A percentile compares a stretch with the other conserved stretches of the same genome.
Evolutionary conservation across 2,797 vertebrate species (phyloP).

Genomic region (Acanthurus lineatus): DNA sequence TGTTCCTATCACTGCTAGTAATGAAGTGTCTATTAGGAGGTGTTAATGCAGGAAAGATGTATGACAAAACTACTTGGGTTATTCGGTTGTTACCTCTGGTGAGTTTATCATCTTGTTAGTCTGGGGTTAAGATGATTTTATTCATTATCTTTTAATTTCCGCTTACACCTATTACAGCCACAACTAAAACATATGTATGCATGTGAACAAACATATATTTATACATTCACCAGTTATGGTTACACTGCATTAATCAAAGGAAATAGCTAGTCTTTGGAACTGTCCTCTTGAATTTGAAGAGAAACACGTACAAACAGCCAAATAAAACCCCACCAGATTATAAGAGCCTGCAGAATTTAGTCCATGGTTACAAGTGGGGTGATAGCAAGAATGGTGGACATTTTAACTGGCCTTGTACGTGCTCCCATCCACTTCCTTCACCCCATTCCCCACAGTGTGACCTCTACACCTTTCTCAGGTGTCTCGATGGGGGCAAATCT

Average conservation of each 20-base stretch:
- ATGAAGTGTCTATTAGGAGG: background rate
- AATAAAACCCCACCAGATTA: background rate
- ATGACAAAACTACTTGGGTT: background rate
- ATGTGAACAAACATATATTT: too few relatives aligned
- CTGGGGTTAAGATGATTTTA: background rate
- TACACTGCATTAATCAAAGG: background rate
- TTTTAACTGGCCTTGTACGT: conserved; percentile 38
- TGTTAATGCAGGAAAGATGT: background rate
- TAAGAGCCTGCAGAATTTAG: conserved; percentile 24
- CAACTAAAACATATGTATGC: too few relatives aligned
- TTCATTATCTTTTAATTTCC: too few relatives aligned
- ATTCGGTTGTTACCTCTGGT: background rate
- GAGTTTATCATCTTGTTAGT: background rate
- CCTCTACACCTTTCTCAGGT: conserved; percentile 69
- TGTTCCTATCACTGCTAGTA: background rate
- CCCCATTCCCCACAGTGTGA: conserved; percentile 45
- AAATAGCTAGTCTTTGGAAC: background rate
- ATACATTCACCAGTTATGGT: too few relatives aligned
- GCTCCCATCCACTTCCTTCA: conserved; percentile 31
- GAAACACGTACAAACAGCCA: conserved; percentile 5
- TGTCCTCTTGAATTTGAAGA: background rate
- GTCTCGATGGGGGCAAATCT: conserved; percentile 70
- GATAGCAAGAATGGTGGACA: conserved; percentile 32
- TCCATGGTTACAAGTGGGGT: conserved; percentile 17
- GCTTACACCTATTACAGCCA: too few relatives aligned